Percentiles rank a stretch among this genome's conserved stretches.
These are phyloP conservation scores for Matsumyia berberina DNA, from an alignment of 2,888 invertebrate species.

Conservation along the genomic window DNA sequence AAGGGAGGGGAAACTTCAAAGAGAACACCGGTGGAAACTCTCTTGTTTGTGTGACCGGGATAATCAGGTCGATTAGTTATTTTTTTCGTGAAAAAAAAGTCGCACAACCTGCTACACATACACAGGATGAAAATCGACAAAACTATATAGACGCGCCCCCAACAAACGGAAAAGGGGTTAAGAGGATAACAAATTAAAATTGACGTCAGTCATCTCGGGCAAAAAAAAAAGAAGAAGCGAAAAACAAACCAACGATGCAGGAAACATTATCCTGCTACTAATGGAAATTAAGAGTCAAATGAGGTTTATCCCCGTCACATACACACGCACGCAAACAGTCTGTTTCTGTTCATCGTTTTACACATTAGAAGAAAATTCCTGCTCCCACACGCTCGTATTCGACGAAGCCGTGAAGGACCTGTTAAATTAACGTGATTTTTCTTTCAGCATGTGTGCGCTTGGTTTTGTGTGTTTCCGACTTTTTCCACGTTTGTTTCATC, in stretches of 20 bases:
- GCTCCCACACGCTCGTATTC: neutral
- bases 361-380: constrained; percentile 8
- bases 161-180: constrained; percentile 24
- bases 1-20: neutral
- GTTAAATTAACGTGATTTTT: constrained; percentile 34
- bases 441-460: neutral
- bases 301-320: constrained; percentile 36
- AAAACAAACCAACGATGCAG: constrained; percentile 22
- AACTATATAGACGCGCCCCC: neutral
- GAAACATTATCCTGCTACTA: constrained; percentile 52
- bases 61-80: constrained; percentile 16
- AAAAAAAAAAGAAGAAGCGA: constrained; percentile 3
- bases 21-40: neutral
- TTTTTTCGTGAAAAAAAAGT: neutral
- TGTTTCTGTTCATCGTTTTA: constrained; percentile 4
- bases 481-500: neutral
- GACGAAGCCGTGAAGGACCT: neutral
- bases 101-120: constrained; percentile 17
- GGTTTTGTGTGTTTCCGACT: neutral
- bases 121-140: constrained; percentile 19
- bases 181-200: constrained; percentile 47
- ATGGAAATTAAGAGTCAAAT: constrained; percentile 62
- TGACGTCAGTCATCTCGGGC: constrained; percentile 58
- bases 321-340: no score
- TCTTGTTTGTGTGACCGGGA: neutral